phyloP scores from a whole-genome alignment of 2,113 vertebrate species.

The Callospermophilus lateralis region DNA sequence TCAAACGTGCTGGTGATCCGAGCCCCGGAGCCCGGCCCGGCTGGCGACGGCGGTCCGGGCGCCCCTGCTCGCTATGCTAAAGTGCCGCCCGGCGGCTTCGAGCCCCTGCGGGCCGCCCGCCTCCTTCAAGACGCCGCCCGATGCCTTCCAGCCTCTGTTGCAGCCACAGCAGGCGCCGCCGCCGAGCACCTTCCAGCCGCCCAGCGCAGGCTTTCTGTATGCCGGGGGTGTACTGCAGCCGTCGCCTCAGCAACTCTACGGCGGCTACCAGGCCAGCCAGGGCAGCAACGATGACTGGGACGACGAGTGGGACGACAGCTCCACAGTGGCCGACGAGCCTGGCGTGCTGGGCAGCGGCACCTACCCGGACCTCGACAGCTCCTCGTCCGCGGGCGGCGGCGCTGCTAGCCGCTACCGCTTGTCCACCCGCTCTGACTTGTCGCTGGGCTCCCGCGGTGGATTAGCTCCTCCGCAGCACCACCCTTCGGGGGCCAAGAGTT shows the following conservation, averaged over 20 bases:
- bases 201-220: constrained; percentile 77
- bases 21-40: too few relatives aligned
- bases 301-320: constrained; percentile 98
- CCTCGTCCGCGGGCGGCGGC: constrained; percentile 82
- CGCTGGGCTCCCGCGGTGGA: constrained; percentile 81
- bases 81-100: too few relatives aligned
- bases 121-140: too few relatives aligned
- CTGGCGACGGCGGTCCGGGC: too few relatives aligned
- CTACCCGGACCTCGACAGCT: constrained; percentile 91
- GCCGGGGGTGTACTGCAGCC: constrained; percentile 77
- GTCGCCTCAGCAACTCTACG: constrained; percentile 79
- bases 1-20: too few relatives aligned
- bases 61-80: too few relatives aligned
- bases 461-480: constrained; percentile 76
- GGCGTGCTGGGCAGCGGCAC: constrained; percentile 87
- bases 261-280: constrained; percentile 90
- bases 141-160: too few relatives aligned
- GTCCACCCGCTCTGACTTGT: constrained; percentile 89
- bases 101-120: too few relatives aligned
- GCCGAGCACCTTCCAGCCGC: too few relatives aligned
- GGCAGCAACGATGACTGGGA: constrained; percentile 98
- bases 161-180: too few relatives aligned
- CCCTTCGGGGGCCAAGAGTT: constrained; percentile 90
- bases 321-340: constrained; percentile 95
- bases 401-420: constrained; percentile 88